Percentiles rank a stretch among this genome's conserved stretches.
These are phyloP conservation scores for Plotosus lineatus DNA, from an alignment of 2,113 vertebrate genomes.

Conservation along the genomic window DNA sequence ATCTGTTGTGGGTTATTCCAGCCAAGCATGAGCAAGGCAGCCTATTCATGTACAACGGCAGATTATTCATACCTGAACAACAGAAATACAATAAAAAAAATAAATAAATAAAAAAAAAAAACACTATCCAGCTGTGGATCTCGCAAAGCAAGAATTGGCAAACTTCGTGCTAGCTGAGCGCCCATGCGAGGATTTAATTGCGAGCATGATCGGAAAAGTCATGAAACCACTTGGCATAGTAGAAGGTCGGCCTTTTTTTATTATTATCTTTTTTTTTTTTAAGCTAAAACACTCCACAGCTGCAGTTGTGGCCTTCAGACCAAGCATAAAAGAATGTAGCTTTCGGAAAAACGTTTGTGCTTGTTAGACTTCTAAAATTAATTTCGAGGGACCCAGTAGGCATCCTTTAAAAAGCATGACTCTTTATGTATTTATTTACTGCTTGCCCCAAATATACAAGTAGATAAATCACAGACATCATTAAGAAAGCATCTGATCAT, in stretches of 20 bases:
- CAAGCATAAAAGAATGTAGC: not conserved
- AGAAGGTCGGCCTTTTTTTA: not conserved
- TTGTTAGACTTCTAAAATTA: not conserved
- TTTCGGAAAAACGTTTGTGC: not conserved
- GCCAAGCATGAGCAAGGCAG: not conserved
- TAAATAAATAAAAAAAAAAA: not conserved
- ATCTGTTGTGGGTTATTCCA: not conserved
- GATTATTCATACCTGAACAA: not conserved
- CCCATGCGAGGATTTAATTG: constrained; percentile 2
- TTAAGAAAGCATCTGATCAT: not conserved
- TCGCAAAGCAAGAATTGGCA: not conserved
- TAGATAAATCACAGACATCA: not conserved
- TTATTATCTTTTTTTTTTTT: no score
- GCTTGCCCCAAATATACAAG: not conserved
- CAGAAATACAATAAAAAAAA: not conserved
- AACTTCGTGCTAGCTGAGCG: not conserved
- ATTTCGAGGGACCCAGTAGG: not conserved
- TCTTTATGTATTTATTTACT: not conserved
- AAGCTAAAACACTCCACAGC: not conserved
- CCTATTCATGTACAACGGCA: not conserved
- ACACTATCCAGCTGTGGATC: not conserved
- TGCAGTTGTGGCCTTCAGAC: not conserved
- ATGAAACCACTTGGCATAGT: not conserved
- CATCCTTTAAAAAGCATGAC: not conserved
- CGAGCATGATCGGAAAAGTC: constrained; percentile 23